Evolutionary conservation across 2,888 invertebrate species (phyloP).

Genomic region (Ferrisia virgata): DNA sequence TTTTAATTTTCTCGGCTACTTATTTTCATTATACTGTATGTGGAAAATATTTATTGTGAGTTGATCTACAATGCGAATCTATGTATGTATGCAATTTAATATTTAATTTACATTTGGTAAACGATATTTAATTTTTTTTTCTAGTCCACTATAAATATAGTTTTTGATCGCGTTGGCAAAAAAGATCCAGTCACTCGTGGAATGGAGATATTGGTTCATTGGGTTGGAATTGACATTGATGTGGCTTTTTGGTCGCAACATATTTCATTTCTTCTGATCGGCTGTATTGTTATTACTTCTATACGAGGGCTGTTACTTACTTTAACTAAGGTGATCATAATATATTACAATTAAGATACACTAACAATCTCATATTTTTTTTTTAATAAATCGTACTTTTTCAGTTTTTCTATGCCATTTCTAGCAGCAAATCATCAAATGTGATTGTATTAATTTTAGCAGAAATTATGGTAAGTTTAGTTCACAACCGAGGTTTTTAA

Average conservation of each 20-base stretch:
- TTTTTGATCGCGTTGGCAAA: slow-evolving; percentile 97
- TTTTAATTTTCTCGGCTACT: slow-evolving; percentile 96
- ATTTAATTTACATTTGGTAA: too few species aligned
- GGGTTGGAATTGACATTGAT: slow-evolving; percentile 93
- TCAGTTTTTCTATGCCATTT: slow-evolving; percentile 98
- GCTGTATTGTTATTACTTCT: slow-evolving; percentile 96
- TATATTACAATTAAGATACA: background rate
- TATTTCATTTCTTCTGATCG: slow-evolving; percentile 93
- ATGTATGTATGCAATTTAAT: background rate
- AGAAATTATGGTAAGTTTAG: slow-evolving; percentile 81
- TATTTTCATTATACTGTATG: slow-evolving; percentile 95
- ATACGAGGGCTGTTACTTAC: slow-evolving; percentile 93
- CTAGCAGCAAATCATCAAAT: slow-evolving; percentile 97
- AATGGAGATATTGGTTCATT: slow-evolving; percentile 93
- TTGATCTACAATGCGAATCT: background rate
- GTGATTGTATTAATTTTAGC: slow-evolving; percentile 94
- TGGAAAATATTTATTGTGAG: slow-evolving; percentile 99
- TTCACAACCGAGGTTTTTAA: background rate
- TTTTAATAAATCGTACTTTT: slow-evolving; percentile 52
- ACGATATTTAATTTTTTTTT: too few species aligned
- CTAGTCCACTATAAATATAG: slow-evolving; percentile 95
- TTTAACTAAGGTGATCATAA: slow-evolving; percentile 77
- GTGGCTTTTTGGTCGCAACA: slow-evolving; percentile 99
- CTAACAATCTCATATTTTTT: background rate
- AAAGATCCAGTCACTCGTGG: slow-evolving; percentile 97